These are phyloP conservation scores for Cybosia mesomella DNA, from an alignment of 2,888 invertebrate species.

Conservation along the genomic window DNA sequence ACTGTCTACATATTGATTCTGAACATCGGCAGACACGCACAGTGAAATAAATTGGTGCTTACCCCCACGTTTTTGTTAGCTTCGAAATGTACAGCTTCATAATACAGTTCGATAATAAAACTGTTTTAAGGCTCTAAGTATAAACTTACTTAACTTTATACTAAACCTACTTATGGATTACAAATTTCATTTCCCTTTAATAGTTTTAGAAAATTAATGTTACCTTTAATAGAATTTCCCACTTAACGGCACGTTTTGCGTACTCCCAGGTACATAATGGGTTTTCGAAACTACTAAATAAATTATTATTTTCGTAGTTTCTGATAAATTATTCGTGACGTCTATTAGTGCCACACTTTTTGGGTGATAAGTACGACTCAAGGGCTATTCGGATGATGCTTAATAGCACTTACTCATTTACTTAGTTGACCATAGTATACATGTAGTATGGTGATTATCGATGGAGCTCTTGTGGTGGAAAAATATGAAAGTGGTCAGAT, in stretches of 20 bases:
- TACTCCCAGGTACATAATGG: neutral
- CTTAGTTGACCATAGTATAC: neutral
- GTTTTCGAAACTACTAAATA: neutral
- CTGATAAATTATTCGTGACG: slow-evolving; percentile 17
- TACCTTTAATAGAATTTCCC: slow-evolving; percentile 3
- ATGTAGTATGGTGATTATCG: neutral
- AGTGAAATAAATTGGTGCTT: slow-evolving; percentile 37
- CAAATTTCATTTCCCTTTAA: neutral
- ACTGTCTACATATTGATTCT: slow-evolving; percentile 52
- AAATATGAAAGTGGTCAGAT: neutral
- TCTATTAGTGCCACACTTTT: neutral
- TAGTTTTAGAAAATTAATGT: neutral
- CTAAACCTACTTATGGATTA: neutral
- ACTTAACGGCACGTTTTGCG: neutral
- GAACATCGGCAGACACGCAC: slow-evolving; percentile 41
- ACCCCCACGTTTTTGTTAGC: slow-evolving; percentile 15
- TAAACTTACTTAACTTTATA: too few species aligned
- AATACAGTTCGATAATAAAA: slow-evolving; percentile 10
- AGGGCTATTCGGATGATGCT: neutral
- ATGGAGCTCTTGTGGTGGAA: neutral
- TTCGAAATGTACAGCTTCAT: slow-evolving; percentile 22
- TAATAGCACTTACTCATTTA: neutral
- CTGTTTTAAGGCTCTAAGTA: neutral
- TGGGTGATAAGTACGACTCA: neutral
- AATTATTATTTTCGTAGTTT: neutral